These are phyloP conservation scores for Sterrhoptilus dennistouni DNA, from an alignment of 2,113 vertebrate species.

Conservation along the genomic window DNA sequence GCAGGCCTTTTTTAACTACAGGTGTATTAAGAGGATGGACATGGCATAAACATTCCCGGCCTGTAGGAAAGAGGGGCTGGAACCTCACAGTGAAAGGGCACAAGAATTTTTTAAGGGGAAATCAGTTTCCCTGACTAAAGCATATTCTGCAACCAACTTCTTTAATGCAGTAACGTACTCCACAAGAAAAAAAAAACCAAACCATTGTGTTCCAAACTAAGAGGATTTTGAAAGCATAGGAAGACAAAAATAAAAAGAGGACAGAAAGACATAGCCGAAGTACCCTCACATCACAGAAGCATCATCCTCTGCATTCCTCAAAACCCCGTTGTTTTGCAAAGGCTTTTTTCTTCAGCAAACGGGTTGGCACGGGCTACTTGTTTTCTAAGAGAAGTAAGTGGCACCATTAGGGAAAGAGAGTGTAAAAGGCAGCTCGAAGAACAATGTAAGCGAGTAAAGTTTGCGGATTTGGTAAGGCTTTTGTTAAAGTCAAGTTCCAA, in stretches of 20 bases:
- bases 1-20: background rate
- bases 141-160: background rate
- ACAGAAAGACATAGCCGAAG: background rate
- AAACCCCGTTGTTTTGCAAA: background rate
- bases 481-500: background rate
- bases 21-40: background rate
- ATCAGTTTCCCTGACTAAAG: background rate
- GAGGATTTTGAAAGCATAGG: background rate
- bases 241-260: background rate
- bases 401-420: background rate
- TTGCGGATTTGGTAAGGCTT: background rate
- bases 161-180: background rate
- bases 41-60: background rate
- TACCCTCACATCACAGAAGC: background rate
- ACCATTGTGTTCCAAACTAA: background rate
- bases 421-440: background rate
- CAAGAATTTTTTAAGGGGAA: background rate
- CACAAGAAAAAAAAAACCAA: background rate
- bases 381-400: background rate
- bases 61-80: background rate
- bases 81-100: background rate
- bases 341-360: background rate
- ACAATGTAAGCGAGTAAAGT: conserved; percentile 14
- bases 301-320: background rate
- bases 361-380: background rate